Conservation (phyloP, 1,140 invertebrate species). For the Drosophila murphyi region DNA sequence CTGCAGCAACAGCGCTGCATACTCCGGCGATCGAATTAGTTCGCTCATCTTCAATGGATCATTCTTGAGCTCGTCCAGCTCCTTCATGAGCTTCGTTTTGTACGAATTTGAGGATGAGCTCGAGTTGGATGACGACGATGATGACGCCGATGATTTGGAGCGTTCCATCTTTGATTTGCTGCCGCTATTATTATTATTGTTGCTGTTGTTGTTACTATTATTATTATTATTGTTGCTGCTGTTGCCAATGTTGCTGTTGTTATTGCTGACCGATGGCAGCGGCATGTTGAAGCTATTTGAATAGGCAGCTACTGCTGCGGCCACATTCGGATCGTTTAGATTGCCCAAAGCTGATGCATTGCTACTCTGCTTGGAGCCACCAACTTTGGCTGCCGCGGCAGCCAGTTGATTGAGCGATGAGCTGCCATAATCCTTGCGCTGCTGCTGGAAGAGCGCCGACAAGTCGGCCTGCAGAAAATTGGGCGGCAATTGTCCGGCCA, state of each 20-base stretch:
- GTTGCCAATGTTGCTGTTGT: neutral
- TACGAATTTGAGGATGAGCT: constrained; percentile 77
- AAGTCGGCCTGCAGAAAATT: constrained; percentile 78
- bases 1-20: constrained; percentile 77
- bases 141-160: constrained; percentile 69
- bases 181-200: constrained; percentile 46
- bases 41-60: constrained; percentile 83
- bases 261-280: constrained; percentile 40
- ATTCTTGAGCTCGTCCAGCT: constrained; percentile 81
- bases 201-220: constrained; percentile 37
- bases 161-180: constrained; percentile 72
- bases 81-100: constrained; percentile 83
- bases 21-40: constrained; percentile 80
- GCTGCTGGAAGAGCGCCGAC: constrained; percentile 71
- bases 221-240: constrained; percentile 29
- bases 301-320: constrained; percentile 76
- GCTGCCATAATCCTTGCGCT: constrained; percentile 78
- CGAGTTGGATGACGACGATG: constrained; percentile 71
- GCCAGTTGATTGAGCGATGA: constrained; percentile 78
- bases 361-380: constrained; percentile 62
- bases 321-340: constrained; percentile 75
- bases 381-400: constrained; percentile 78
- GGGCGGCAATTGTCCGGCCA: constrained; percentile 74
- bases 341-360: constrained; percentile 35
- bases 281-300: constrained; percentile 80